Conservation (phyloP, 2,888 invertebrate species). For the Drosophila mettleri region DNA sequence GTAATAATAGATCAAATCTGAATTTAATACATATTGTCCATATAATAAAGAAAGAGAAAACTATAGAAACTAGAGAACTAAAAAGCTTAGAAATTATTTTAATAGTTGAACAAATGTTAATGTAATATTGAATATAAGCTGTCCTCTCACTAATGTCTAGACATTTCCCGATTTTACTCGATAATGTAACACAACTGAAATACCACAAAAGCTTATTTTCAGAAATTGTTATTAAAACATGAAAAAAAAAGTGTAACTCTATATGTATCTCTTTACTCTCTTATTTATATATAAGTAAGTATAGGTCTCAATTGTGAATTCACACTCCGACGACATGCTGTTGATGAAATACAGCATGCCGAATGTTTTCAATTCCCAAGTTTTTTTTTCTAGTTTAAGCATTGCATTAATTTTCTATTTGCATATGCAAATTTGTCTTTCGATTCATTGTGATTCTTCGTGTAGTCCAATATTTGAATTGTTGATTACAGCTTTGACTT, state of each 20-base stretch:
- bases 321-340: no score
- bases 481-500: neutral
- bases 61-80: neutral
- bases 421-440: neutral
- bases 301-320: neutral
- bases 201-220: neutral
- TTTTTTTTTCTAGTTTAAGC: neutral
- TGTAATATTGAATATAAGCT: neutral
- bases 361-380: neutral
- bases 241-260: no score
- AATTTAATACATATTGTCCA: slow-evolving; percentile 15
- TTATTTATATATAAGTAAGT: neutral
- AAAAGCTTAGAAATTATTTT: slow-evolving; percentile 1
- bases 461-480: neutral
- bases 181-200: neutral
- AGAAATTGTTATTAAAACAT: slow-evolving; percentile 2
- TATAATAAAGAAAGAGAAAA: neutral
- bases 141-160: neutral
- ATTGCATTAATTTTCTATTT: neutral
- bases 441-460: neutral
- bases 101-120: neutral
- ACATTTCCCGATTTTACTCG: neutral
- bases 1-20: slow-evolving; percentile 31
- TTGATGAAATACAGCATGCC: neutral
- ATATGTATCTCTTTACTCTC: neutral